phyloP scores from a whole-genome alignment of 2,113 vertebrate genomes.

The Scomber japonicus region DNA sequence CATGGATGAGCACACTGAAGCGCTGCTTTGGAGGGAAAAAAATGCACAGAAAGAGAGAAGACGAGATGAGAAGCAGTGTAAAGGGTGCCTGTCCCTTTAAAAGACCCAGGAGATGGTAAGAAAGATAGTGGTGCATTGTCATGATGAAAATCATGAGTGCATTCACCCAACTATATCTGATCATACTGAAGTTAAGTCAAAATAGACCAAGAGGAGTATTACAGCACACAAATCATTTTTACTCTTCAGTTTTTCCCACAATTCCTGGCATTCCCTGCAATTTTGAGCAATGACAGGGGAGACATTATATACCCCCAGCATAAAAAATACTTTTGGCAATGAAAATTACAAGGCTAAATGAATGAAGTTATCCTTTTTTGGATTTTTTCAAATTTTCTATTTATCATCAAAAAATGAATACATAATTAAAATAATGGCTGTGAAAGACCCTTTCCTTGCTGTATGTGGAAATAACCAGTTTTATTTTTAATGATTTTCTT shows the following conservation, averaged over 20 bases:
- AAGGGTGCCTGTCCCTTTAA: slow-evolving; percentile 75
- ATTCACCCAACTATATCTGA: slow-evolving; percentile 12
- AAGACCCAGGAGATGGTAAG: slow-evolving; percentile 10
- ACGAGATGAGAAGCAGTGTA: slow-evolving; percentile 40
- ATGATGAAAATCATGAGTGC: slow-evolving; percentile 12
- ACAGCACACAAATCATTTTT: not conserved
- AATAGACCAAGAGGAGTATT: slow-evolving; percentile 10
- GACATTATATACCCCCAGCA: no score
- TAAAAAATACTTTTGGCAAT: no score
- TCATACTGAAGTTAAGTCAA: slow-evolving; percentile 6
- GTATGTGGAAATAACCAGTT: no score
- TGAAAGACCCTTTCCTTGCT: no score
- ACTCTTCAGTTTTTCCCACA: not conserved
- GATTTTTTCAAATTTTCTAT: no score
- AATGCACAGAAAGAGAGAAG: slow-evolving; percentile 42
- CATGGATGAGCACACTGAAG: slow-evolving; percentile 49
- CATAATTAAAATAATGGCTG: no score
- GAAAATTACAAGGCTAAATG: no score
- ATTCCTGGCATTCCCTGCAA: no score
- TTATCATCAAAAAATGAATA: no score
- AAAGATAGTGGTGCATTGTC: slow-evolving; percentile 28
- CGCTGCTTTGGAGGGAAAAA: slow-evolving; percentile 56
- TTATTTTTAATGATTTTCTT: no score
- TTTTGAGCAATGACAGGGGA: no score
- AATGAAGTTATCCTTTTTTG: no score